Percentiles rank a stretch among this genome's conserved stretches.
Conservation (phyloP, 2,113 vertebrate genomes). For the Corythoichthys haematopterus region DNA sequence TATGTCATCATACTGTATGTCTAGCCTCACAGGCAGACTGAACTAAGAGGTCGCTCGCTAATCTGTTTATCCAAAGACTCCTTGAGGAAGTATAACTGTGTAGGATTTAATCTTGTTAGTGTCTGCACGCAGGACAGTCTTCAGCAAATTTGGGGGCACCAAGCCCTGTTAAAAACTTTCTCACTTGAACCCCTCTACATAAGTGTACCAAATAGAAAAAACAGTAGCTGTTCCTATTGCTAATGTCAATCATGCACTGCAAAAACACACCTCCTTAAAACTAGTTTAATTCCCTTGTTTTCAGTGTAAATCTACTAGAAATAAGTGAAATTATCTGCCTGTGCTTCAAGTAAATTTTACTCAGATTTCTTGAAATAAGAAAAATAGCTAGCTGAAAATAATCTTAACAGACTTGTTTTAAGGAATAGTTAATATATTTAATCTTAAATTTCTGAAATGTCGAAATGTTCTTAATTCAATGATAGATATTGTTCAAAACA, state of each 20-base stretch:
- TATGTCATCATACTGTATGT: neutral
- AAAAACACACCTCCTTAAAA: too few relatives aligned
- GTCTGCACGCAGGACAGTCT: constrained; percentile 14
- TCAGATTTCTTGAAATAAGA: too few relatives aligned
- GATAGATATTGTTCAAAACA: too few relatives aligned
- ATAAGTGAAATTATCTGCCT: too few relatives aligned
- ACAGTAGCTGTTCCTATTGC: neutral
- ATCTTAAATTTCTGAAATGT: too few relatives aligned
- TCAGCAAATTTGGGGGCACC: neutral
- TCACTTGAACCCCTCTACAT: neutral
- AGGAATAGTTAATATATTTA: too few relatives aligned
- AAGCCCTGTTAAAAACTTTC: neutral
- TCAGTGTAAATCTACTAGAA: too few relatives aligned
- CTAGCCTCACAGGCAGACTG: neutral
- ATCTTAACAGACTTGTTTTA: too few relatives aligned
- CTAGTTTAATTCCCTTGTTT: too few relatives aligned
- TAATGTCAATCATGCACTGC: neutral
- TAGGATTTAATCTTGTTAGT: constrained; percentile 33
- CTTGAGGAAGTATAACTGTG: constrained; percentile 22
- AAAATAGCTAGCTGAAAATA: too few relatives aligned
- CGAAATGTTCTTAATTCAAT: too few relatives aligned
- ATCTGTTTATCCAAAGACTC: neutral
- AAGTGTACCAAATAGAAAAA: neutral
- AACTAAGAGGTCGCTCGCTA: neutral
- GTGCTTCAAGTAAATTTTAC: too few relatives aligned